Evolutionary conservation across 2,113 vertebrate species (phyloP).

Genomic region (Trogon surrucura): DNA sequence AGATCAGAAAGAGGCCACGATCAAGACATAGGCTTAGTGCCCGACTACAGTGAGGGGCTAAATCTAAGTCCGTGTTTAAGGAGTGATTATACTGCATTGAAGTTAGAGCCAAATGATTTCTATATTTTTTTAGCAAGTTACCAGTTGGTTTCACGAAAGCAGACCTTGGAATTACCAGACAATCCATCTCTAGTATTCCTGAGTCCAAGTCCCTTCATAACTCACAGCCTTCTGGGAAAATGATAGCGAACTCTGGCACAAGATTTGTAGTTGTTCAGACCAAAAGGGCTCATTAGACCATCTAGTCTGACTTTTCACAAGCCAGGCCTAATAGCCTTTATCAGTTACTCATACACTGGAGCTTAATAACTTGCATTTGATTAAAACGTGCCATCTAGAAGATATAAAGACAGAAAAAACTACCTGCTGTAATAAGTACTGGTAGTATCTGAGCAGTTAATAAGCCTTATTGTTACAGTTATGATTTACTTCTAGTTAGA

Average conservation of each 20-base stretch:
- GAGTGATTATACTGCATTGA: neutral
- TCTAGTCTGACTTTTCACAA: neutral
- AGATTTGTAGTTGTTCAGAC: neutral
- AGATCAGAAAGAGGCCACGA: neutral
- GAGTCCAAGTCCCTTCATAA: neutral
- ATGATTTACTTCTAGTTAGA: neutral
- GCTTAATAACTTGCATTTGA: neutral
- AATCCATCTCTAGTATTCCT: constrained; percentile 1
- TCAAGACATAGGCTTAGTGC: neutral
- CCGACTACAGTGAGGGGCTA: neutral
- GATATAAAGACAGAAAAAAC: neutral
- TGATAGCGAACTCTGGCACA: constrained; percentile 22
- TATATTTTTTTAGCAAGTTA: neutral
- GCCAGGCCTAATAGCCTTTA: neutral
- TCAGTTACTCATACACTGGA: neutral
- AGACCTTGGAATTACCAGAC: neutral
- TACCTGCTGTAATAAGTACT: neutral
- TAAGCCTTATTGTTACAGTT: neutral
- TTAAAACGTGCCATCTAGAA: neutral
- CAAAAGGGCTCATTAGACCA: neutral
- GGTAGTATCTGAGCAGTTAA: neutral
- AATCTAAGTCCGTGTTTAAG: neutral
- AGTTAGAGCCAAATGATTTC: neutral
- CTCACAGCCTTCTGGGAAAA: neutral
- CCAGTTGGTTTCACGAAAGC: constrained; percentile 42